phyloP scores from a whole-genome alignment of 2,888 invertebrate genomes.

The Drosophila anomalata region DNA sequence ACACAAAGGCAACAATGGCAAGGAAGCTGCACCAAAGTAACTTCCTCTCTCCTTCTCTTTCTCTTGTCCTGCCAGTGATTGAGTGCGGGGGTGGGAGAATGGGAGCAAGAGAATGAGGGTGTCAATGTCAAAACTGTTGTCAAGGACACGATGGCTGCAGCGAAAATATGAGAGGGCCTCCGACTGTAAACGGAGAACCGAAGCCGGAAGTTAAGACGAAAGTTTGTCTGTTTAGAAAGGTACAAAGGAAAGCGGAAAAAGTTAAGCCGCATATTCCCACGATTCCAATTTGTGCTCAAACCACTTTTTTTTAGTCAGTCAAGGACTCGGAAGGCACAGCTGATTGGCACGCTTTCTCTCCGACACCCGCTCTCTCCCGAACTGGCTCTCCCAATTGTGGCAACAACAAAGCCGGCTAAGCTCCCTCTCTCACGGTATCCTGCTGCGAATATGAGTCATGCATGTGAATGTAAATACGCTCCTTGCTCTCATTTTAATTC shows the following conservation, averaged over 20 bases:
- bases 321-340: slow-evolving; percentile 30
- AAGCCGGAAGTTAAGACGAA: slow-evolving; percentile 24
- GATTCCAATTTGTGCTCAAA: slow-evolving; percentile 12
- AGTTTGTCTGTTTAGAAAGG: slow-evolving; percentile 15
- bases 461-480: slow-evolving; percentile 55
- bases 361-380: background rate
- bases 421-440: slow-evolving; percentile 16
- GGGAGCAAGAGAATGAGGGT: slow-evolving; percentile 2
- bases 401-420: slow-evolving; percentile 40
- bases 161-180: slow-evolving; percentile 10
- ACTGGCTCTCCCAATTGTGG: background rate
- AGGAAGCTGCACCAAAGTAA: slow-evolving; percentile 35
- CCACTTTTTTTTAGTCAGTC: slow-evolving; percentile 11
- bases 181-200: slow-evolving; percentile 8
- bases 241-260: slow-evolving; percentile 26
- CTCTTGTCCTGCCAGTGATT: background rate
- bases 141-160: slow-evolving; percentile 37
- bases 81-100: background rate
- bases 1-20: slow-evolving; percentile 22
- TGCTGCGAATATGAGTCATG: slow-evolving; percentile 67
- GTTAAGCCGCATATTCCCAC: slow-evolving; percentile 6
- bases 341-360: slow-evolving; percentile 22
- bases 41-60: slow-evolving; percentile 9
- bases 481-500: slow-evolving; percentile 47
- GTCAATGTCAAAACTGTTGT: slow-evolving; percentile 46